Evolutionary conservation across 2,113 vertebrate species (phyloP).

Genomic region (Lanius ludovicianus): DNA sequence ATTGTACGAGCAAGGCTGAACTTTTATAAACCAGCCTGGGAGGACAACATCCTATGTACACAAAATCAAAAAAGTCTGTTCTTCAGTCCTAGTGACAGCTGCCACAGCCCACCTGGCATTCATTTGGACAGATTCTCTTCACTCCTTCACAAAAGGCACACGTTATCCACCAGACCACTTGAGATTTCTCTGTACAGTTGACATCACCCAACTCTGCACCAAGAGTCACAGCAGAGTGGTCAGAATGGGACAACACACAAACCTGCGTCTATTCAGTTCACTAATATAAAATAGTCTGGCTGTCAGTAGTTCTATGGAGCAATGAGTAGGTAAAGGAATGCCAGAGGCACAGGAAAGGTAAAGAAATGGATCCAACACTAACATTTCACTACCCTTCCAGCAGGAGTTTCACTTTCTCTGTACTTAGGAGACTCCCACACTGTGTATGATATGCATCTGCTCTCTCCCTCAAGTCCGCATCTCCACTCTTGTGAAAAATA

Average conservation of each 20-base stretch:
- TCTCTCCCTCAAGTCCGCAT: accelerated
- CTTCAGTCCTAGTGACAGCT: not conserved
- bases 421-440: not conserved
- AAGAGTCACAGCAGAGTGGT: accelerated
- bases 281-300: not conserved
- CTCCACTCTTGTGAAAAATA: not conserved
- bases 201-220: not conserved
- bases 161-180: not conserved
- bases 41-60: too few relatives aligned
- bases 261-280: not conserved
- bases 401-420: not conserved
- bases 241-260: not conserved
- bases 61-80: not conserved
- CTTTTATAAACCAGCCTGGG: not conserved
- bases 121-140: not conserved
- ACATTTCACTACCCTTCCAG: not conserved
- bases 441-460: not conserved
- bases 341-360: not conserved
- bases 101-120: not conserved
- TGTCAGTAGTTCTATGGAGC: not conserved
- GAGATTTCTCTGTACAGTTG: not conserved
- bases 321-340: not conserved
- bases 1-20: not conserved
- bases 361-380: not conserved
- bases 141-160: not conserved